Percentiles rank a stretch among this genome's conserved stretches.
phyloP scores from a whole-genome alignment of 1,140 invertebrate species.

The Magallana gigas region DNA sequence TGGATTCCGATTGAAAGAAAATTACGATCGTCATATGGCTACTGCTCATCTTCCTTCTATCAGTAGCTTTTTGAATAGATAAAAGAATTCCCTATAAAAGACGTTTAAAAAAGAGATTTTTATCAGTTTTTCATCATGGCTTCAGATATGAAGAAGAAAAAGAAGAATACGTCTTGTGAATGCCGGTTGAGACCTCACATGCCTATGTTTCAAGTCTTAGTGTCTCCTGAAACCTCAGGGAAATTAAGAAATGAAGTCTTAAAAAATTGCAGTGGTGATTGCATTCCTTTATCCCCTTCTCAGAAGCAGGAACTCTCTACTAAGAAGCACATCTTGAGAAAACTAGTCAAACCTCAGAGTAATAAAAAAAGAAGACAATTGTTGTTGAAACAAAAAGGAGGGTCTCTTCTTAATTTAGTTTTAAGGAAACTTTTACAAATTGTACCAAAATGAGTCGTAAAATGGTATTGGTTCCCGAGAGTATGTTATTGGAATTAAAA shows the following conservation, averaged over 20 bases:
- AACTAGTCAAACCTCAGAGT: not conserved
- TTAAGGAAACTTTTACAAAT: not conserved
- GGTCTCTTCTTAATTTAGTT: not conserved
- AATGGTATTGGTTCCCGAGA: slow-evolving; percentile 11
- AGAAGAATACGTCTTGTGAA: too few relatives aligned
- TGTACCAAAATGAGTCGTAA: slow-evolving; percentile 8
- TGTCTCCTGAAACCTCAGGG: not conserved
- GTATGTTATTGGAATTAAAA: not conserved
- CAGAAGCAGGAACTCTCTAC: not conserved
- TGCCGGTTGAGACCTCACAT: not conserved
- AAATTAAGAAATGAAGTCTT: not conserved
- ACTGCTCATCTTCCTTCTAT: too few relatives aligned
- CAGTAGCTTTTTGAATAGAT: too few relatives aligned
- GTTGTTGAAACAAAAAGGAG: not conserved
- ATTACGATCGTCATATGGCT: too few relatives aligned
- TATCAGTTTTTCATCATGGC: too few relatives aligned
- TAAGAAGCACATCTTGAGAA: not conserved
- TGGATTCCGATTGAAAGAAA: too few relatives aligned
- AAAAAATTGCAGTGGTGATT: not conserved
- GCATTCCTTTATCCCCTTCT: not conserved
- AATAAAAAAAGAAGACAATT: not conserved
- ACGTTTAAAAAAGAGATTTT: too few relatives aligned
- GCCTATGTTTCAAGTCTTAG: not conserved
- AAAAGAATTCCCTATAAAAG: too few relatives aligned
- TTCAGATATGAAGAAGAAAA: too few relatives aligned